phyloP scores from a whole-genome alignment of 2,888 invertebrate species.

The Amitus sp. region DNA sequence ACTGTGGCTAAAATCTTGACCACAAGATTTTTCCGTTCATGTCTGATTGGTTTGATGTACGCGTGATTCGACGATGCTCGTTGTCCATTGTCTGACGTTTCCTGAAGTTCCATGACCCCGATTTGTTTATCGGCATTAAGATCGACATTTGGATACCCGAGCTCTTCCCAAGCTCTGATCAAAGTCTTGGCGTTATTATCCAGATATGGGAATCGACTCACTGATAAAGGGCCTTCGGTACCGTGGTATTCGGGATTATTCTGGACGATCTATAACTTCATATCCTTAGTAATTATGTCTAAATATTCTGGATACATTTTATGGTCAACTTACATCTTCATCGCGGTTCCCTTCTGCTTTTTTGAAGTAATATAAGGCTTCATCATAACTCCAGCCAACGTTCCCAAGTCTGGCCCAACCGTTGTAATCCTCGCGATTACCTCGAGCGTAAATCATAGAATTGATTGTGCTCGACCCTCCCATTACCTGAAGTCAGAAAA shows the following conservation, averaged over 20 bases:
- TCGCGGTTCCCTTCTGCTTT: conserved; percentile 68
- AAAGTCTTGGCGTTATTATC: conserved; percentile 71
- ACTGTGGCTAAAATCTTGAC: conserved; percentile 67
- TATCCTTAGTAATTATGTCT: too few relatives aligned
- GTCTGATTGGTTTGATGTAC: conserved; percentile 74
- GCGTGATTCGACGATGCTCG: conserved; percentile 74
- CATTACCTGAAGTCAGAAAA: conserved; percentile 66
- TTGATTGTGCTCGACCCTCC: conserved; percentile 73
- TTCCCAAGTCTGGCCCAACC: conserved; percentile 70
- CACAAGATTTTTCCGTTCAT: conserved; percentile 63
- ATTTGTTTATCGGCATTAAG: conserved; percentile 70
- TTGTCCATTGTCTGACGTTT: conserved; percentile 72
- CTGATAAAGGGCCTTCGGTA: conserved; percentile 72
- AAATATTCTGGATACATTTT: too few relatives aligned
- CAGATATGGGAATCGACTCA: conserved; percentile 73
- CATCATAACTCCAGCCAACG: conserved; percentile 69
- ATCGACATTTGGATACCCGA: conserved; percentile 71
- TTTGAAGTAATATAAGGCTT: conserved; percentile 66
- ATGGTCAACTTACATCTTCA: conserved; percentile 44
- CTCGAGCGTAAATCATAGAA: conserved; percentile 72
- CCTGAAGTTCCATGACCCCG: conserved; percentile 73
- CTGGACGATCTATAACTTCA: conserved; percentile 47
- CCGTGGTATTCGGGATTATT: conserved; percentile 70
- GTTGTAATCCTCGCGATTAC: conserved; percentile 69
- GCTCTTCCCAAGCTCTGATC: conserved; percentile 72